Conservation (phyloP, 1,140 invertebrate genomes). For the Araneus ventricosus region DNA sequence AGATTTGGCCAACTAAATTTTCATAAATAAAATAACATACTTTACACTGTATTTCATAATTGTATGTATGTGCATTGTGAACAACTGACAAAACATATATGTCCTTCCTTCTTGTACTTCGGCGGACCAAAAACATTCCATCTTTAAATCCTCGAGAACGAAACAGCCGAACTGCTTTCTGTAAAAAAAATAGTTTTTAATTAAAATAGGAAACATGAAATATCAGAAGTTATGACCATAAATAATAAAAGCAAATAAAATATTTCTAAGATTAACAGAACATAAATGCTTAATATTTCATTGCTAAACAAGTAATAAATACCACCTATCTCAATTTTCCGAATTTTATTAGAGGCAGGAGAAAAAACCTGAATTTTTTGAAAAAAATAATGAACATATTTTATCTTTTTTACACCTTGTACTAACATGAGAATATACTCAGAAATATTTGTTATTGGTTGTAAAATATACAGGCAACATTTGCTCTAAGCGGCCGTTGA, state of each 20-base stretch:
- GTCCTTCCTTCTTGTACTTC: slow-evolving; percentile 86
- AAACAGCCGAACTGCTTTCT: slow-evolving; percentile 78
- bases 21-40: slow-evolving; percentile 79
- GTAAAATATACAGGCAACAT: no score
- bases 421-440: no score
- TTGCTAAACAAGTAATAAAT: no score
- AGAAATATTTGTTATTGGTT: no score
- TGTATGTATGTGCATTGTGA: slow-evolving; percentile 85
- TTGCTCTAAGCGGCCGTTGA: no score
- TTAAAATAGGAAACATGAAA: not conserved
- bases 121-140: slow-evolving; percentile 88
- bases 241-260: not conserved
- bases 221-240: not conserved
- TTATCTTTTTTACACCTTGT: no score
- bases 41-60: slow-evolving; percentile 90
- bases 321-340: no score
- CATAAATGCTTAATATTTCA: no score
- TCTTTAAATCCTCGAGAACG: slow-evolving; percentile 82
- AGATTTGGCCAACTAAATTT: not conserved
- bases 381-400: no score
- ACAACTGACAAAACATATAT: slow-evolving; percentile 90
- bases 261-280: not conserved
- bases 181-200: slow-evolving; percentile 36
- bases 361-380: no score
- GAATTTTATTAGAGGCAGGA: no score